phyloP scores from a whole-genome alignment of 2,797 vertebrate species.

The Pogonophryne albipinna region DNA sequence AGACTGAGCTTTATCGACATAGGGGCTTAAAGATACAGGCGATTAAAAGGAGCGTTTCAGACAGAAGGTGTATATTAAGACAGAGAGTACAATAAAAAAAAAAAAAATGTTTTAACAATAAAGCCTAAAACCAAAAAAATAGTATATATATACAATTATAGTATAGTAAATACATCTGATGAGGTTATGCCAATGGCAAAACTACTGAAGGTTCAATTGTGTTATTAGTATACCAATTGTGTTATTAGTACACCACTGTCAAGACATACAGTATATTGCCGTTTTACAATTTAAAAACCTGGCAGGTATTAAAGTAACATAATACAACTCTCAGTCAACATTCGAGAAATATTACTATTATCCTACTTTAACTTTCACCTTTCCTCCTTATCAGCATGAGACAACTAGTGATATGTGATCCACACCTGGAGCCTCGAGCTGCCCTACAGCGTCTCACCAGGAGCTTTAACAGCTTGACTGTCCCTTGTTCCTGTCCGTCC shows the following conservation, averaged over 20 bases:
- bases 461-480: constrained; percentile 46
- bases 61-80: no score
- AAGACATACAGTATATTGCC: background rate
- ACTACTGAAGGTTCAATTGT: background rate
- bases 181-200: background rate
- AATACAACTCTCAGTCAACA: background rate
- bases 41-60: no score
- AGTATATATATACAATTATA: background rate
- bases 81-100: no score
- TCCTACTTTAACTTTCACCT: constrained; percentile 23
- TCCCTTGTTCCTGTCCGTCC: constrained; percentile 61
- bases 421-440: constrained; percentile 46
- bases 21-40: no score
- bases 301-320: background rate
- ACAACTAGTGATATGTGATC: constrained; percentile 42
- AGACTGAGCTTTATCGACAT: no score
- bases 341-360: no score
- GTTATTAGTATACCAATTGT: background rate
- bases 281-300: background rate
- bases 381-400: constrained; percentile 29
- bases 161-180: no score
- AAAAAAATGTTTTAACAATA: no score
- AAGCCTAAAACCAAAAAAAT: no score
- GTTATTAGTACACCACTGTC: background rate
- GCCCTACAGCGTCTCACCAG: constrained; percentile 8